Base-by-base conservation (phyloP, 2,113 vertebrate genomes). In the Hyperopisus bebe region DNA sequence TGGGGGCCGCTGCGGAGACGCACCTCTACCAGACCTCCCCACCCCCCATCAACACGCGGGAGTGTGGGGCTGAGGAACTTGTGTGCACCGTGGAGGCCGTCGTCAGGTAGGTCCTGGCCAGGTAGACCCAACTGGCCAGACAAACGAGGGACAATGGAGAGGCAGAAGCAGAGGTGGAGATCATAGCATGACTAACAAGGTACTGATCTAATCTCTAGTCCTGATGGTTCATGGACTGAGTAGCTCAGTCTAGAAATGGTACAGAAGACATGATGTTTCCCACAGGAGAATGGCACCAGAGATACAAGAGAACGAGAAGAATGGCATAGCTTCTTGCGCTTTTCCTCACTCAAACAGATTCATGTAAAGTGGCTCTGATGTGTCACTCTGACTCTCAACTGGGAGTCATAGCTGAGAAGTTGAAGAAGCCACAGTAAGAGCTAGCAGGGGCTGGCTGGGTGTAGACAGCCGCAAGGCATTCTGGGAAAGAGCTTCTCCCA, bases 1-100 rank as follows among this genome's bases (percentile, higher is more conserved):
- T 98, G 91, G 98, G 98, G 91, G 96, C 96, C 91, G 95, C 96
- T 87, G 95, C 98, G 0, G 98, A 99, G 93, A 98, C 97, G 0
- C 98, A 99, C 93, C 97, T 99, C 82, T 99, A 99, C 90, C 98
- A 99, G 96, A 99, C 98, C 85, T 99, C 98, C 0, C 98, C 98
- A 0, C 98, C 98, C 1, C 98, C 98, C 85, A 98, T 99, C 96
- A 99, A 98, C 94, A 99, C 98, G 0, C 96, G 98, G 4, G 98
- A 99, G 93, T 99, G 98, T 1, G 98, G 98, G 0, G 98, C 98
- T 0, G 98, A 99, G 95, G 98, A 99, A 91, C 97, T 99, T 2
- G 98, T 99, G 88, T 99, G 98, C 88, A 97, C 98, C 0, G 98
- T 99, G 93, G 98, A 99, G 91, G 98, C 98, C 0, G 98, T 99